Evolutionary conservation across 2,888 invertebrate species (phyloP), one percentile per base, ranked within the genome.

Genomic region (Vannuccia rotundouncinata): DNA sequence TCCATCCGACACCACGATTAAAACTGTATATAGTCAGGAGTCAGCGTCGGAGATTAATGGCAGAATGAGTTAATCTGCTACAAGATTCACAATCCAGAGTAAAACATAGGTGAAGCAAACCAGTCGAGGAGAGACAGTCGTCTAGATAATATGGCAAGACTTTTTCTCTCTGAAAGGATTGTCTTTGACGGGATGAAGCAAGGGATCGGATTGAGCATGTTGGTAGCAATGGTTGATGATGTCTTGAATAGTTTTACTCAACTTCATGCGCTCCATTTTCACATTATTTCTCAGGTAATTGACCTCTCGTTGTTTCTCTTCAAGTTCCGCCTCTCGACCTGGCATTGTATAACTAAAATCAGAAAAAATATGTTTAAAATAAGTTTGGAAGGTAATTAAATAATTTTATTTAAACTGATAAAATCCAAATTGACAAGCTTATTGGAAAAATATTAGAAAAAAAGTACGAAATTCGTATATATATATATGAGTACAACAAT

Each of bases 131-230:
- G 17, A 10, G 17, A 45, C 5, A 45, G 45, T n/a, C n/a, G 45
- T 45, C 45, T 45, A 45, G 45, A 45, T 45, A 17, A 45, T 45
- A 17, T 45, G 45, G 45, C 87, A 87, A 5, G 82, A 80, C 82
- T 84, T 85, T 83, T 86, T 86, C 31, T 85, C 85, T 81, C 85
- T 86, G 82, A 87, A 87, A 1, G 86, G 87, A 77, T 87, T 87
- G 25, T 86, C 86, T 81, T 85, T 86, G 29, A 85, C 84, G 13
- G 86, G 86, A 81, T 83, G 82, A 25, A 86, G 84, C 17, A 87
- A 83, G 0, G 84, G 85, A 81, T 87, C 87, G 25, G 82, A 82
- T 22, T 81, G 77, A 76, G 83, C 79, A 77, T 84, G 82, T 10
- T 81, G 78, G 25, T 83, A 81, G 81, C 85, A 85, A 83, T 83